Conservation (phyloP, 2,888 invertebrate genomes). For the Dryomyza anilis region DNA sequence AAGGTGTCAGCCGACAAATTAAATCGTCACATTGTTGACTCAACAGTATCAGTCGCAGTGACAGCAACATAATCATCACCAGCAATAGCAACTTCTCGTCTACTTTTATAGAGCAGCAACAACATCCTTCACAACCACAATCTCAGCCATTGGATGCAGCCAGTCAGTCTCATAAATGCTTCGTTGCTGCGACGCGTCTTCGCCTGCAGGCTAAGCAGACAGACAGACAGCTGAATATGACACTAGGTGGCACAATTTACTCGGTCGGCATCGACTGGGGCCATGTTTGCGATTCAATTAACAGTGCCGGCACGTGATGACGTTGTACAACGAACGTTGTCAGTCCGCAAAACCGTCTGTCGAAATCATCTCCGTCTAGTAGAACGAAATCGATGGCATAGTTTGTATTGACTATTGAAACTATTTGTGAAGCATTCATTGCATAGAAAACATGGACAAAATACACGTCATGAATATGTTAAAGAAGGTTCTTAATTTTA, state of each 20-base stretch:
- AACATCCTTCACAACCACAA: no score
- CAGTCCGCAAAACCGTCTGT: no score
- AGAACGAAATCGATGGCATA: no score
- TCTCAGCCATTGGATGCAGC: neutral
- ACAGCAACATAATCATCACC: neutral
- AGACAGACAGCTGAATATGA: no score
- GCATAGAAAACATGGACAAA: no score
- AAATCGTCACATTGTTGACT: constrained; percentile 5
- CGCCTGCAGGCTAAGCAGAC: neutral
- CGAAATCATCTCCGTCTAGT: no score
- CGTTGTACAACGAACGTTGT: no score
- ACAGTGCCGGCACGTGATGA: neutral
- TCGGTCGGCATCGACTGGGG: neutral
- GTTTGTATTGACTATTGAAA: no score
- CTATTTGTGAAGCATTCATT: no score
- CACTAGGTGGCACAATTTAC: neutral
- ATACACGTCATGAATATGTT: no score
- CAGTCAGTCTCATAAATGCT: neutral
- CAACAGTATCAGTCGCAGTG: constrained; percentile 1
- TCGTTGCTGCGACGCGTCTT: neutral
- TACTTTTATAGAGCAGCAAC: no score
- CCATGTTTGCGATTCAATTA: constrained; percentile 2
- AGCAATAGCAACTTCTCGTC: neutral
- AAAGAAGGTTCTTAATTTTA: no score
- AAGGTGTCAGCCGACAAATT: constrained; percentile 10